These are phyloP conservation scores for Acleris holmiana DNA, from an alignment of 2,888 invertebrate species.

Conservation along the genomic window DNA sequence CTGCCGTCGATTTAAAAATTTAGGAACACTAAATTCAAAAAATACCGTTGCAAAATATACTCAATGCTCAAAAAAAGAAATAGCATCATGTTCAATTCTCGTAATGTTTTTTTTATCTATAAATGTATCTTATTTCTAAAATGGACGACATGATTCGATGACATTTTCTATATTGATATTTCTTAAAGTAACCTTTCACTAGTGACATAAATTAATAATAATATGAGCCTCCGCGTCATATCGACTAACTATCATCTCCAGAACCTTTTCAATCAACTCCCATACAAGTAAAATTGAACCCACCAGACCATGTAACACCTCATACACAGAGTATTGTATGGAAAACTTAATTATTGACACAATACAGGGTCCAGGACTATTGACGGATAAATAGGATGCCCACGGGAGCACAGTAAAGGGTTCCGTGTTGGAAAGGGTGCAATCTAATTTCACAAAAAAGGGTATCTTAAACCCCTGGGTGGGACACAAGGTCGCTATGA, in stretches of 20 bases:
- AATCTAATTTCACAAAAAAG: conserved; percentile 78
- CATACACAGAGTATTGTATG: conserved; percentile 37
- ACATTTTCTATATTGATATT: too few species aligned
- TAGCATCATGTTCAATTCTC: too few species aligned
- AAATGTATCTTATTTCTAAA: too few species aligned
- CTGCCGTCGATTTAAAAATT: too few species aligned
- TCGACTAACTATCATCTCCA: background rate
- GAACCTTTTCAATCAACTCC: background rate
- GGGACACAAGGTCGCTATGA: conserved; percentile 51
- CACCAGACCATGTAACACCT: conserved; percentile 24
- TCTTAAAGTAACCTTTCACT: too few species aligned
- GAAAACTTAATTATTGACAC: conserved; percentile 63
- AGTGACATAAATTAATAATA: background rate
- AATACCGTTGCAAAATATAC: too few species aligned
- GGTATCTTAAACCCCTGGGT: conserved; percentile 62
- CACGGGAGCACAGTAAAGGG: conserved; percentile 59
- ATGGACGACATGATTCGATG: too few species aligned
- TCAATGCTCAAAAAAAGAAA: too few species aligned
- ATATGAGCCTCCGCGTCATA: background rate
- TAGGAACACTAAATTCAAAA: too few species aligned
- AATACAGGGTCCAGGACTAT: conserved; percentile 57
- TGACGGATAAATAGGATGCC: conserved; percentile 54
- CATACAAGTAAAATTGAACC: conserved; percentile 7
- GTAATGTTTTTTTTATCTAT: too few species aligned
- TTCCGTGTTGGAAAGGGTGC: conserved; percentile 63